Percentiles rank a stretch among this genome's conserved stretches.
Conservation (phyloP, 2,797 vertebrate species). For the Betta splendens region DNA sequence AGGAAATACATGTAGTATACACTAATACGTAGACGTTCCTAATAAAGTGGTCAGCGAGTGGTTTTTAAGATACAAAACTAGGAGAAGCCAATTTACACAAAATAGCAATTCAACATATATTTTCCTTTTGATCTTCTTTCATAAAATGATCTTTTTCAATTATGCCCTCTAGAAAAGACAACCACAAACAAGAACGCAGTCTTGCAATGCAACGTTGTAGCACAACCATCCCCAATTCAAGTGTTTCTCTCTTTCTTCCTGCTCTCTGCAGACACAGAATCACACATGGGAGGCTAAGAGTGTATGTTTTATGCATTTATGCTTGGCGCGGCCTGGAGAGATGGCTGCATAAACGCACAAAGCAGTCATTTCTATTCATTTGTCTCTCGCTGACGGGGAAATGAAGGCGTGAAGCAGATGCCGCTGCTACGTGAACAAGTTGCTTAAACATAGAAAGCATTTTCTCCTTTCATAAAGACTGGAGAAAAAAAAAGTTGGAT, state of each 20-base stretch:
- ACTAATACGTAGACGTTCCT: too few relatives aligned
- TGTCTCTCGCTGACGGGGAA: constrained; percentile 76
- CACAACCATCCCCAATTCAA: constrained; percentile 65
- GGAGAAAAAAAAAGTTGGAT: constrained; percentile 71
- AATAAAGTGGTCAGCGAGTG: too few relatives aligned
- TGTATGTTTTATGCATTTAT: constrained; percentile 78
- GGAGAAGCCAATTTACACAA: too few relatives aligned
- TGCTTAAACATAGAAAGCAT: constrained; percentile 72
- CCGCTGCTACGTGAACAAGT: constrained; percentile 77
- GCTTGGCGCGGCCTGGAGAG: constrained; percentile 74
- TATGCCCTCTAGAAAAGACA: constrained; percentile 73
- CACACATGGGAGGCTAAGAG: constrained; percentile 65
- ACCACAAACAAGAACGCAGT: constrained; percentile 68
- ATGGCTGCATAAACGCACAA: constrained; percentile 73
- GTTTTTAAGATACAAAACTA: too few relatives aligned
- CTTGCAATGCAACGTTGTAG: constrained; percentile 58
- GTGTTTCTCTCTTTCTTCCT: constrained; percentile 49
- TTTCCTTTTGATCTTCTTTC: constrained; percentile 74
- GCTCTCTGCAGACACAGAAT: constrained; percentile 62
- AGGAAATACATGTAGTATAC: too few relatives aligned
- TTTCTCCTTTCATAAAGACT: constrained; percentile 66
- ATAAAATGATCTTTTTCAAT: constrained; percentile 77
- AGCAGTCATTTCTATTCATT: constrained; percentile 82
- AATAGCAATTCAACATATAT: constrained; percentile 49
- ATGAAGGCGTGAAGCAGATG: constrained; percentile 74